These are phyloP conservation scores for Zonotrichia albicollis DNA, from an alignment of 2,797 vertebrate species.

Conservation along the genomic window DNA sequence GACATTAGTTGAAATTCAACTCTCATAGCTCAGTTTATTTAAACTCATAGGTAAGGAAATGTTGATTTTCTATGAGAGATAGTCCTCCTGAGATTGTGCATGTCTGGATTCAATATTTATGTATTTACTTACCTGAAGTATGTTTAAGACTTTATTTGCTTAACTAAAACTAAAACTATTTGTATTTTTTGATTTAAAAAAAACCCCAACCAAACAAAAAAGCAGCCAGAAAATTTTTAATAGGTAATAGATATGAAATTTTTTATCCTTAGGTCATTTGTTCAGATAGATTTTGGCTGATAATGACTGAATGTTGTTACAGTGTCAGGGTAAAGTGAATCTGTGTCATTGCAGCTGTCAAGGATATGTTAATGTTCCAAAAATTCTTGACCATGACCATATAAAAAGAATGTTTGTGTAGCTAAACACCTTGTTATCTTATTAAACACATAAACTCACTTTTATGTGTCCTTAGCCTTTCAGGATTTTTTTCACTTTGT, in stretches of 20 bases:
- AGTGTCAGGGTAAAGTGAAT: not conserved
- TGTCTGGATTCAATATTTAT: not conserved
- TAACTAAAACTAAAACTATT: not conserved
- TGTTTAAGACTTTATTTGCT: not conserved
- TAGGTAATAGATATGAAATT: not conserved
- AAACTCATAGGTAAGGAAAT: not conserved
- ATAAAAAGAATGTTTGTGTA: not conserved
- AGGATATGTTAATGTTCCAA: not conserved
- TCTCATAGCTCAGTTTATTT: not conserved
- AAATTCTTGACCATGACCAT: not conserved
- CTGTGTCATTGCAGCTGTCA: not conserved
- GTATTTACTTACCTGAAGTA: not conserved
- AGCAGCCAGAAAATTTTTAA: not conserved
- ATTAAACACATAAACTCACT: not conserved
- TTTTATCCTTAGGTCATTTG: not conserved
- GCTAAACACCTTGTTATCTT: not conserved
- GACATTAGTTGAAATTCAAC: not conserved
- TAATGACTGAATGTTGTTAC: not conserved
- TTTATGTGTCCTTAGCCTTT: not conserved
- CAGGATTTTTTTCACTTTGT: not conserved
- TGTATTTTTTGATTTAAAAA: not conserved
- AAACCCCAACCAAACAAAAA: not conserved
- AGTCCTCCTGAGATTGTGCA: not conserved
- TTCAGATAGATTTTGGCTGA: not conserved
- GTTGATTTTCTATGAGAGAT: not conserved